Conservation (phyloP, 2,113 vertebrate genomes). For the Guaruba guarouba region DNA sequence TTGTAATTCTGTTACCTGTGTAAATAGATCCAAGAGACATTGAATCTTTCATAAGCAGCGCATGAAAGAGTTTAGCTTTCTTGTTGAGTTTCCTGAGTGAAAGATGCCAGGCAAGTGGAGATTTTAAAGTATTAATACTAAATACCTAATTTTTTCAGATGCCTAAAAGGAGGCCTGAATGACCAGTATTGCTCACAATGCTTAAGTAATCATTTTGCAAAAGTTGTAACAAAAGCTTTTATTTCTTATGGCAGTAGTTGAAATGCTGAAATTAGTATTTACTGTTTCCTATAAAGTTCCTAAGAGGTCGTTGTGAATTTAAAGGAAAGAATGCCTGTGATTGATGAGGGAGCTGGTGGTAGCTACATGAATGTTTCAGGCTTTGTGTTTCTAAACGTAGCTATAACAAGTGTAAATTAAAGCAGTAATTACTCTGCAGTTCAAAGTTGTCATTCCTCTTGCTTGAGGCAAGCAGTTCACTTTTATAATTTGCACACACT, state of each 20-base stretch:
- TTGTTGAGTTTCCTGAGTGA: neutral
- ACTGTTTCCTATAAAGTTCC: neutral
- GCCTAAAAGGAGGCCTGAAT: neutral
- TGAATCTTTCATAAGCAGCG: neutral
- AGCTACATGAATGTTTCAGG: neutral
- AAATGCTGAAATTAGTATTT: neutral
- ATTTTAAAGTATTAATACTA: neutral
- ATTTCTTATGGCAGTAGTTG: neutral
- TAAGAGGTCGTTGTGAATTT: neutral
- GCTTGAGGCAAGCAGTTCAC: neutral
- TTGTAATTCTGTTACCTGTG: neutral
- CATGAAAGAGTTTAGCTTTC: neutral
- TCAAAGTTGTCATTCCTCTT: neutral
- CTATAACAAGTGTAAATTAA: neutral
- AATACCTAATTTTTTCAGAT: accelerated
- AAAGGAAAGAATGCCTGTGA: neutral
- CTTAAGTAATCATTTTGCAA: neutral
- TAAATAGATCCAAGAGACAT: neutral
- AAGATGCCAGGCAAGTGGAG: neutral
- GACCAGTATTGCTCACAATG: neutral
- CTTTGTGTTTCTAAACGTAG: neutral
- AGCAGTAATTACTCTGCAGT: neutral
- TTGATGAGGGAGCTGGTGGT: neutral
- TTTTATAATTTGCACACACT: neutral
- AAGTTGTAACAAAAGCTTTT: neutral